Base-by-base conservation (phyloP, 2,797 vertebrate species). In the Lemur catta region DNA sequence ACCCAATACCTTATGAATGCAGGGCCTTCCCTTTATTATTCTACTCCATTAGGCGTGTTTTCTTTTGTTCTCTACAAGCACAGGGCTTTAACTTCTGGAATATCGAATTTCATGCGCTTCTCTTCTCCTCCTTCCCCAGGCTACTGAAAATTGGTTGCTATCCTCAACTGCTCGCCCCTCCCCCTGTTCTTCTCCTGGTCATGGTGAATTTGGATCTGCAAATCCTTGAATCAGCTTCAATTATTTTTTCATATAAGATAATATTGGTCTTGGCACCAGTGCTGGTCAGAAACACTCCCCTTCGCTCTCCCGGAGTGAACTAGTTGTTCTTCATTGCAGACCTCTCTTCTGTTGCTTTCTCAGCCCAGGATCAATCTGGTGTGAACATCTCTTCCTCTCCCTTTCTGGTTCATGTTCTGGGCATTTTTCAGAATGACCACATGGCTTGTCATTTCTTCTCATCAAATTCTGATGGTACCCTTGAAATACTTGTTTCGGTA, bases 61-160 rank as follows among this genome's bases (percentile, higher is more conserved):
- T 48, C 97, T 93, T 97, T 98, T 98, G 97, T 98, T 96, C 95
- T 86, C 17, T 17, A 1, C 63, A 50, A 61, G 74, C 93, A n/a
- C 43, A 6, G 69, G 59, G 95, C 87, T 93, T 91, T 81, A 84
- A 35, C 88, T 91, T 89, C 63, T 91, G 93, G 41, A 63, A 69
- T 89, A 97, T 96, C 89, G 92, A 78, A 69, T 98, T 97, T 89
- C 98, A 14, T 61, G n/a, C 0, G 41, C 95, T 93, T 84, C 91
- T 85, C 63, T 87, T 75, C 90, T 72, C 69, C 82, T 80, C 88
- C 67, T 30, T 57, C 92, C 91, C 69, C 67, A 63, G 50, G 76
- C 87, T 97, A 75, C 95, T 90, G 95, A 55, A 90, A 87, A 87
- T 17, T 1, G 4, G 91, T 75, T 59, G 91, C 94, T 74, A 22